Percentiles rank a stretch among this genome's conserved stretches.
These are phyloP conservation scores for Drymodes brunneopygia DNA, from an alignment of 2,113 vertebrate genomes.

Conservation along the genomic window DNA sequence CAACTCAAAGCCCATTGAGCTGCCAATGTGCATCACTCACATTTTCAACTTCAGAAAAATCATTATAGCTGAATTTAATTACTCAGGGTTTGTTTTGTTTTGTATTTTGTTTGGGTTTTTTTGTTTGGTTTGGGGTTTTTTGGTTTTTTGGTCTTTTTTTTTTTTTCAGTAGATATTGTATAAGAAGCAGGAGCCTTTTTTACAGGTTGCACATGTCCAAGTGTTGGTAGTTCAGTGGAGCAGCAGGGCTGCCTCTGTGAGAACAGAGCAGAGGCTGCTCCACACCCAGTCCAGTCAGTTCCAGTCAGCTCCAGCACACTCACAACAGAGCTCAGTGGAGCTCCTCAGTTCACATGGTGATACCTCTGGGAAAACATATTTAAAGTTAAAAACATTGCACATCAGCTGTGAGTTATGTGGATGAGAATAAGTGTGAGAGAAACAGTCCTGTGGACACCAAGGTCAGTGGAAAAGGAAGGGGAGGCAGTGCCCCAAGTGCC, in stretches of 20 bases:
- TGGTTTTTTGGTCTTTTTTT: no score
- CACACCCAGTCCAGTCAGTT: background rate
- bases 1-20: background rate
- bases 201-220: fast-evolving
- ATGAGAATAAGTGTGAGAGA: background rate
- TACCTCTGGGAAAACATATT: background rate
- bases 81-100: background rate
- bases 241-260: background rate
- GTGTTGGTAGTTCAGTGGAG: background rate
- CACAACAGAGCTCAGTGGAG: background rate
- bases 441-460: background rate
- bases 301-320: fast-evolving
- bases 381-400: background rate
- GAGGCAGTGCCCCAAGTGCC: background rate
- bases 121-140: no score
- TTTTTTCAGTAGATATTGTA: background rate
- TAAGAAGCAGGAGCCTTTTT: background rate
- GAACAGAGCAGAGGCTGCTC: background rate
- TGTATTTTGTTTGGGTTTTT: background rate
- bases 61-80: background rate
- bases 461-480: background rate
- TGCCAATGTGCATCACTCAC: background rate
- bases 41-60: background rate
- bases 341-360: no score
- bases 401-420: background rate